These are phyloP conservation scores for Rambutsinella grinnellia DNA, from an alignment of 2,888 invertebrate species.

Conservation along the genomic window DNA sequence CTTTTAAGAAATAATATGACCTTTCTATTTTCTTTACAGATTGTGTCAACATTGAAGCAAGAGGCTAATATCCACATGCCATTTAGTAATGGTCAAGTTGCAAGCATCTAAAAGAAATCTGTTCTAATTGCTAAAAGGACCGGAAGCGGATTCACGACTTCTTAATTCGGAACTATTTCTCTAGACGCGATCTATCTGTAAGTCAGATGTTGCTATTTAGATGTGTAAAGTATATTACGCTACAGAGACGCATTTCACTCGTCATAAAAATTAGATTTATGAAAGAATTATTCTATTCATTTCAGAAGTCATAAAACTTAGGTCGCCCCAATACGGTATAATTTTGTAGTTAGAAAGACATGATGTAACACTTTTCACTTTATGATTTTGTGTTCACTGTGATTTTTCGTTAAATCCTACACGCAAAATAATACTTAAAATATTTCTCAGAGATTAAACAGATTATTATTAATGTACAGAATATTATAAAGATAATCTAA, in stretches of 20 bases:
- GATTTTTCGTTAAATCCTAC: constrained; percentile 8
- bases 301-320: too few species aligned
- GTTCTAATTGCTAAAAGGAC: neutral
- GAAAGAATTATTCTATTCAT: neutral
- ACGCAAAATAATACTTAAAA: neutral
- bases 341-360: neutral
- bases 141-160: neutral
- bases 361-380: neutral
- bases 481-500: neutral
- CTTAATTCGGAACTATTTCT: neutral
- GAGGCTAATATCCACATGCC: constrained; percentile 61
- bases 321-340: neutral
- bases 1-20: neutral
- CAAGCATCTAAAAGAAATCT: constrained; percentile 54
- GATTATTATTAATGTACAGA: neutral
- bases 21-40: constrained; percentile 47
- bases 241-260: too few species aligned
- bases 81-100: constrained; percentile 62
- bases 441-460: neutral
- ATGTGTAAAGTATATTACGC: neutral
- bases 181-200: neutral
- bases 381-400: constrained; percentile 16
- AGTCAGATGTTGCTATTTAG: neutral
- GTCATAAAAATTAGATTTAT: too few species aligned
- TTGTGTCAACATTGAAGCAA: constrained; percentile 60